Evolutionary conservation across 1,140 invertebrate genomes (phyloP).

Genomic region (Calycopis cecrops): DNA sequence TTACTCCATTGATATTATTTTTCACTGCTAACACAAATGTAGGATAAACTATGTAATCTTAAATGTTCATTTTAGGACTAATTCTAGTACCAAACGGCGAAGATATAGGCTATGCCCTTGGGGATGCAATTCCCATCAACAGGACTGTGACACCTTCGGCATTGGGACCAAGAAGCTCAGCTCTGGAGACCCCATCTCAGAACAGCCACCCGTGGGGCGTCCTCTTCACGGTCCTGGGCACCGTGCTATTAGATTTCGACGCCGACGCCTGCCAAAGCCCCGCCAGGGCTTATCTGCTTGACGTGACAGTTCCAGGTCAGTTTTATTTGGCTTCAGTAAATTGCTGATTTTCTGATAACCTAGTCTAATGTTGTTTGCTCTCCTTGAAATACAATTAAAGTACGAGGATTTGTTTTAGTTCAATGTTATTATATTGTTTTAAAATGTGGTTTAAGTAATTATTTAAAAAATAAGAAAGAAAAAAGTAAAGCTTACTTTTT

Average conservation of each 20-base stretch:
- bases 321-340: conserved; percentile 20
- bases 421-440: too few species aligned
- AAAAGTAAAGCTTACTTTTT: too few species aligned
- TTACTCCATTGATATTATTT: too few species aligned
- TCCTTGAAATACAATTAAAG: conserved; percentile 1
- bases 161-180: conserved; percentile 58
- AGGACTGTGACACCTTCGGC: conserved; percentile 45
- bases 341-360: conserved; percentile 28
- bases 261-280: conserved; percentile 97
- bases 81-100: conserved; percentile 94
- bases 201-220: conserved; percentile 88
- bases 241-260: conserved; percentile 95
- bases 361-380: conserved; percentile 16
- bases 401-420: neutral
- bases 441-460: neutral
- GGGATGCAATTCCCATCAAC: conserved; percentile 77
- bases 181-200: conserved; percentile 39
- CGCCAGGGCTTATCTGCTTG: conserved; percentile 92
- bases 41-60: too few species aligned
- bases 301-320: conserved; percentile 91
- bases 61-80: conserved; percentile 77
- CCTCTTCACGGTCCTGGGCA: conserved; percentile 94
- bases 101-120: conserved; percentile 85
- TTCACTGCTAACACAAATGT: too few species aligned
- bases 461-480: too few species aligned